Evolutionary conservation across 2,888 invertebrate species (phyloP).

Genomic region (Lapara coniferarum): DNA sequence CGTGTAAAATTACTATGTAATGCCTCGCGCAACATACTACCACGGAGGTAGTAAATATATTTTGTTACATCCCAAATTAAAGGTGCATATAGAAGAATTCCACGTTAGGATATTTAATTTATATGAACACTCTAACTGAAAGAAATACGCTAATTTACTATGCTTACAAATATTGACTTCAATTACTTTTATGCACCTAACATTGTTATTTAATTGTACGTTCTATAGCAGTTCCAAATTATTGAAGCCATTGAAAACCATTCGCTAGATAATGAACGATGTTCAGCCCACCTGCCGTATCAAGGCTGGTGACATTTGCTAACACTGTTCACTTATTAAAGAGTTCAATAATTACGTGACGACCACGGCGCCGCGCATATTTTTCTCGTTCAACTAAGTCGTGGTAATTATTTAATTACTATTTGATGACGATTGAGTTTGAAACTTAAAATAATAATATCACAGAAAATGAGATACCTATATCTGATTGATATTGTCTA

Average conservation of each 20-base stretch:
- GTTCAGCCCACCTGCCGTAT: slow-evolving; percentile 22
- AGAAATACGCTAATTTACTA: neutral
- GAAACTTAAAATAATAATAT: too few species aligned
- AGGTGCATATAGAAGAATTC: too few species aligned
- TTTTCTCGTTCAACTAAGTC: neutral
- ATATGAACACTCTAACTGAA: too few species aligned
- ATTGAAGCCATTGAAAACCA: neutral
- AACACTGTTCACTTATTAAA: slow-evolving; percentile 19
- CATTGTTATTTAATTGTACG: slow-evolving; percentile 9
- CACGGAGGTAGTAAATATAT: too few species aligned
- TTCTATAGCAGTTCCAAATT: slow-evolving; percentile 15
- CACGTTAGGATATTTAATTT: too few species aligned
- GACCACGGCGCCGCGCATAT: slow-evolving; percentile 14
- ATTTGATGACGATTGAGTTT: neutral
- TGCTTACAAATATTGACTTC: neutral
- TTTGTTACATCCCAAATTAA: too few species aligned
- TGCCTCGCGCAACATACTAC: too few species aligned
- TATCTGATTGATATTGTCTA: too few species aligned
- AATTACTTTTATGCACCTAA: neutral
- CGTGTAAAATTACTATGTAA: too few species aligned
- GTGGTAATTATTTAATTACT: slow-evolving; percentile 31
- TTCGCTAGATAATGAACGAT: slow-evolving; percentile 21
- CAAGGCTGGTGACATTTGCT: slow-evolving; percentile 28
- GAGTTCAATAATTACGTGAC: slow-evolving; percentile 22
- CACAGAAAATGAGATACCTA: too few species aligned